Evolutionary conservation across 2,113 vertebrate species (phyloP), one percentile per base, ranked within the genome.

Genomic region (Strigops habroptila): DNA sequence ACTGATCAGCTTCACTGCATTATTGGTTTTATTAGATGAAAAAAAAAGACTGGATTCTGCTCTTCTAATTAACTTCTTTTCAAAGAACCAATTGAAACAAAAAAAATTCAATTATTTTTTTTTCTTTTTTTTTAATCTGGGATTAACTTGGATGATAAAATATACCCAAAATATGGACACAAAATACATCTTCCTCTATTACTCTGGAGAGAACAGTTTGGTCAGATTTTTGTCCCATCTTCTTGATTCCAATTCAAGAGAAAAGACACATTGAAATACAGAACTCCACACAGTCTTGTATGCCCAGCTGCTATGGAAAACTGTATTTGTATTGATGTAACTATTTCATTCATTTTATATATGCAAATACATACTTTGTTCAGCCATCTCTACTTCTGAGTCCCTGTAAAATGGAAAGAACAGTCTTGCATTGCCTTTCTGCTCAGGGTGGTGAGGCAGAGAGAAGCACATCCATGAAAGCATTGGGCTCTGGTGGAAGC

Each of bases 381-480:
- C 71, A 71, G 27, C 31, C 10, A 13, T 33, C 7, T 71, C 9
- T 57, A 43, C 39, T 68, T 67, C n/a, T 13, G 28, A 68, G n/a
- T 33, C 16, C 18, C 55, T 52, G 12, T 48, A 19, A 88, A 78
- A 55, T 15, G 4, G 14, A 33, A 86, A 63, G 28, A 71, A 37
- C 41, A 76, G 70, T 52, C 11, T 67, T 21, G 43, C 6, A 3
- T 52, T n/a, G 46, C 35, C 30, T 51, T 79, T 75, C 46, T 71
- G n/a, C 41, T 71, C 35, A 37, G 41, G 4, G 13, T 67, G 21
- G 27, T 0, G 3, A 57, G 31, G 25, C 35, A 77, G 39, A 44
- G 31, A 49, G 52, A 80, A 86, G 18, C 10, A 41, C 14, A 49
- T 6, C 16, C 0, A 0, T 5, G 23, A 60, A 64, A 84, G 35